Evolutionary conservation across 2,888 invertebrate species (phyloP).

Genomic region (Ennomos erosarius): DNA sequence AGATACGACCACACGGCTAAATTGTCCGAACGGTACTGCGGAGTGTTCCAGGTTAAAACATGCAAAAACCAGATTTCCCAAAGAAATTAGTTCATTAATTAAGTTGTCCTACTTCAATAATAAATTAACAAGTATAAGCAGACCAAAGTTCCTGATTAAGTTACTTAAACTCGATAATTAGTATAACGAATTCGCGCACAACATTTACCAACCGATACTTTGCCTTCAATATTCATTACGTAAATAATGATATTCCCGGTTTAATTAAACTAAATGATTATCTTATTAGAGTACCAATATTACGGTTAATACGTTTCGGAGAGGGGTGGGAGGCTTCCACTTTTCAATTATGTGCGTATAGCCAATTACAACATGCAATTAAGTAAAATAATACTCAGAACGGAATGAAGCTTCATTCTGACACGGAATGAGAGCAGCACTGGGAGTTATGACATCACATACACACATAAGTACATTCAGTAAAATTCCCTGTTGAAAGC

Average conservation of each 20-base stretch:
- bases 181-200: constrained; percentile 8
- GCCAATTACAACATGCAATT: constrained; percentile 44
- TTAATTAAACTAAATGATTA: constrained; percentile 20
- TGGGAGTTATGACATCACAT: background rate
- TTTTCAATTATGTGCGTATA: constrained; percentile 40
- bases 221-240: constrained; percentile 16
- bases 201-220: constrained; percentile 14
- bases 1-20: no score
- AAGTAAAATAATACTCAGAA: constrained; percentile 45
- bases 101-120: background rate
- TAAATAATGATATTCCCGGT: constrained; percentile 16
- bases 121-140: constrained; percentile 9
- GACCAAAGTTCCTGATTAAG: constrained; percentile 10
- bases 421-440: background rate
- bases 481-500: no score
- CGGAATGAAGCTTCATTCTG: constrained; percentile 4
- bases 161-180: constrained; percentile 15
- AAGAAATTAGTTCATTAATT: no score
- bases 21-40: no score
- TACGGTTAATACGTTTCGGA: constrained; percentile 1
- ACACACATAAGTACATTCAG: no score
- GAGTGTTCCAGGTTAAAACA: no score
- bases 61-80: no score
- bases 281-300: constrained; percentile 10
- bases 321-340: constrained; percentile 30